Base-by-base conservation (phyloP, 2,888 invertebrate species). In the Plebejus argus region DNA sequence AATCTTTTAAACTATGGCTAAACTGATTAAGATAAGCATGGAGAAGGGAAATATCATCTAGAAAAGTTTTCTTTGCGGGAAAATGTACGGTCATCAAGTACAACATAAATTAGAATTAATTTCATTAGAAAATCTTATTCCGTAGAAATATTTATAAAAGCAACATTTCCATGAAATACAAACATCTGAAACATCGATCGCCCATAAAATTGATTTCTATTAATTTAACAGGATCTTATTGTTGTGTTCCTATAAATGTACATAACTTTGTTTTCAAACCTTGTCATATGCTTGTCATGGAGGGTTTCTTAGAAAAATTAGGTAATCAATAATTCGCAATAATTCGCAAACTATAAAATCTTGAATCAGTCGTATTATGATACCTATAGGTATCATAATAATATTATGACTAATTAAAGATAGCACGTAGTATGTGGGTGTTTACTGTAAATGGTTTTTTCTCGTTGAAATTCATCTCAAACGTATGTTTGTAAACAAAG, bases 401-500 rank as follows among this genome's bases (percentile, higher is more conserved):
- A 58, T 28, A 1, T 61, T 28, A 1, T 61, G 61, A 61, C 61
- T 12, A 20, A 66, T 15, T 66, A 28, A 66, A 66, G 28, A 33
- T 66, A 20, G 61, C 61, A 23, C 20, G 23, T 66, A 28, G 23
- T 45, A 45, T 3, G 61, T 61, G 23, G 61, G 18, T 66, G 66
- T 66, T 66, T 28, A 18, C 1, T 53, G 53, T 53, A 53, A 53
- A 53, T 53, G 53, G 5, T 1, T 15, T 33, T 28, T 66, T 66
- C 5, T 66, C 66, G 28, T 33, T 15, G 6, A 66, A 33, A 66
- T 28, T 23, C 23, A 66, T 66, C 28, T 66, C 23, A 23, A 66
- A 12, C 3, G 61, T 66, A 66, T 33, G 33, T 66, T 77, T 76
- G 49, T 76, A 77, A 72, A 28, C 74, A n/a, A 45, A 71, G 39